Evolutionary conservation across 2,113 vertebrate genomes (phyloP).

Genomic region (Strix aluco): DNA sequence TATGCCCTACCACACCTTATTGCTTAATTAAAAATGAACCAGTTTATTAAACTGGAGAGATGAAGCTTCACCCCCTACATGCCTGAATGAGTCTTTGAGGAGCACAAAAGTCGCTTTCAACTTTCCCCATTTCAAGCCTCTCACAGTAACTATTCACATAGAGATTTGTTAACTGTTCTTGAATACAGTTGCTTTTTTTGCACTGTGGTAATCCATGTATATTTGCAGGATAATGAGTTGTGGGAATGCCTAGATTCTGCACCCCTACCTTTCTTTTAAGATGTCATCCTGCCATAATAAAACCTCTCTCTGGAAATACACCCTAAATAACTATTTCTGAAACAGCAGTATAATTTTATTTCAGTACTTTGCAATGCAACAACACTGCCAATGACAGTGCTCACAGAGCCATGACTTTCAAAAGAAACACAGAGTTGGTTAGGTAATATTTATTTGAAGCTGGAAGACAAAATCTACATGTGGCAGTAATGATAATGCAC

Average conservation of each 20-base stretch:
- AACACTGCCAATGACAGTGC: neutral
- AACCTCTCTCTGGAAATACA: neutral
- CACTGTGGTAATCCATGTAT: neutral
- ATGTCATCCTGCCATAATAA: neutral
- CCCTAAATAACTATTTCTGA: neutral
- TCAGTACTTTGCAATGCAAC: neutral
- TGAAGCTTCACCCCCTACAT: neutral
- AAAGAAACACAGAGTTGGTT: neutral
- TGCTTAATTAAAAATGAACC: slow-evolving; percentile 54
- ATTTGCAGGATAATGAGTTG: slow-evolving; percentile 30
- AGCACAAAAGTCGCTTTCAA: neutral
- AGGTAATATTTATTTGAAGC: neutral
- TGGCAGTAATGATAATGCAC: neutral
- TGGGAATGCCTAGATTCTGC: neutral
- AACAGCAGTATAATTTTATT: neutral
- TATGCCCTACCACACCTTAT: neutral
- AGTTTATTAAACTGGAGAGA: slow-evolving; percentile 34
- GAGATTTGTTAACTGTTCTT: slow-evolving; percentile 44
- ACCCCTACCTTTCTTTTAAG: neutral
- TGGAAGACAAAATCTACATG: neutral
- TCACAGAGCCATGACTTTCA: neutral
- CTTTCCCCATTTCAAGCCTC: neutral
- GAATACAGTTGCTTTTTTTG: neutral
- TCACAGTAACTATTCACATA: neutral
- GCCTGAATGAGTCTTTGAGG: slow-evolving; percentile 9